Evolutionary conservation across 2,797 vertebrate genomes (phyloP).

Genomic region (Sebastes minor): DNA sequence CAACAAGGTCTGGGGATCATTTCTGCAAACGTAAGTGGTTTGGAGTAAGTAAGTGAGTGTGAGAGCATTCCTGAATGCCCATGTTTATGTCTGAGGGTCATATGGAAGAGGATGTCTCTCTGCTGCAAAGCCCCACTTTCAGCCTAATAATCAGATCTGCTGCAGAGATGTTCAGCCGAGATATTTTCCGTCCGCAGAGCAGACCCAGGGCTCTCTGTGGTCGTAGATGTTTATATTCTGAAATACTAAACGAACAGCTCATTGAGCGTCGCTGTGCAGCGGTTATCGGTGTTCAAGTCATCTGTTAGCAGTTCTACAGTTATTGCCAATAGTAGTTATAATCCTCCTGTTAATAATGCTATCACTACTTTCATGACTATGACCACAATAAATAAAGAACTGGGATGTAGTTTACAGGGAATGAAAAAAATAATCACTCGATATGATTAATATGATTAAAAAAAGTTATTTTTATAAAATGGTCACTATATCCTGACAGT

Average conservation of each 20-base stretch:
- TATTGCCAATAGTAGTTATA: neutral
- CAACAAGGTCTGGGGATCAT: slow-evolving; percentile 16
- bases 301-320: neutral
- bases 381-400: neutral
- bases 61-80: slow-evolving; percentile 43
- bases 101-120: slow-evolving; percentile 8
- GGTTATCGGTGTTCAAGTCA: neutral
- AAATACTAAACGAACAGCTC: neutral
- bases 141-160: slow-evolving; percentile 36
- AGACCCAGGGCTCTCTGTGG: slow-evolving; percentile 11
- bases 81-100: slow-evolving; percentile 41
- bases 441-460: no score
- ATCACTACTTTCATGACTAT: neutral
- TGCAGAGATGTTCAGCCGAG: slow-evolving; percentile 23
- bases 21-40: slow-evolving; percentile 53
- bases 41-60: slow-evolving; percentile 18
- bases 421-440: neutral
- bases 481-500: no score
- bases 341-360: neutral
- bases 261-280: neutral
- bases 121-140: slow-evolving; percentile 15
- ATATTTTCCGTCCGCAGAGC: slow-evolving; percentile 39
- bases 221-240: slow-evolving; percentile 9
- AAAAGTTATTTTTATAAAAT: no score
- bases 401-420: neutral